Conservation (phyloP, 2,888 invertebrate genomes). For the Drosophila quinaria region DNA sequence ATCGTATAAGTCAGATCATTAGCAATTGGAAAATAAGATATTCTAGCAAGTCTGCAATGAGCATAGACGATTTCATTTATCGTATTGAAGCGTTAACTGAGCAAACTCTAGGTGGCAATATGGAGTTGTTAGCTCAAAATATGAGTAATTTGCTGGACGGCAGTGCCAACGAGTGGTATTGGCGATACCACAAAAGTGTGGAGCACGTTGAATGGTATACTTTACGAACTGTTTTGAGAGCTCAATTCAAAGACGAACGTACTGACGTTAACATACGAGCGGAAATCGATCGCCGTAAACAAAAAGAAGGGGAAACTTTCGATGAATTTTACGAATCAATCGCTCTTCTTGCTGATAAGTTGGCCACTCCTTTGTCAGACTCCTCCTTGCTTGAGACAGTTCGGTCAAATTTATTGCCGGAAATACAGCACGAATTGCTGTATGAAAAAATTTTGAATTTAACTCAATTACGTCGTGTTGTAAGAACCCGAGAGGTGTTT, state of each 20-base stretch:
- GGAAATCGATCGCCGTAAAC: not conserved
- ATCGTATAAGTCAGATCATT: not conserved
- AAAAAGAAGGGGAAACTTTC: not conserved
- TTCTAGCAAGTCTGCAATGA: not conserved
- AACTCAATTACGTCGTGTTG: not conserved
- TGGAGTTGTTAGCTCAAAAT: not conserved
- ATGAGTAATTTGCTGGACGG: not conserved
- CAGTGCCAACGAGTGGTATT: not conserved
- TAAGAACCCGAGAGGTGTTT: not conserved
- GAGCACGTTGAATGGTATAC: not conserved
- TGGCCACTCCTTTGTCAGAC: not conserved
- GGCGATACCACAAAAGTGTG: not conserved
- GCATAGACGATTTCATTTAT: not conserved
- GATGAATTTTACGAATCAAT: constrained; percentile 1
- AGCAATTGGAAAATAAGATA: not conserved
- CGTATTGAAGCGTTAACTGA: not conserved
- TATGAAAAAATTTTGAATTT: not conserved
- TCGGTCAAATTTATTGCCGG: not conserved
- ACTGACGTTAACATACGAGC: not conserved
- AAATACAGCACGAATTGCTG: constrained; percentile 1
- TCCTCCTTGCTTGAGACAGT: not conserved
- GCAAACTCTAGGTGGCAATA: not conserved
- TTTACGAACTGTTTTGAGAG: not conserved
- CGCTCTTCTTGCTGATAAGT: not conserved
- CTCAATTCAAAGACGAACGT: not conserved